phyloP scores from a whole-genome alignment of 2,888 invertebrate species.

The Epinotia demarniana region DNA sequence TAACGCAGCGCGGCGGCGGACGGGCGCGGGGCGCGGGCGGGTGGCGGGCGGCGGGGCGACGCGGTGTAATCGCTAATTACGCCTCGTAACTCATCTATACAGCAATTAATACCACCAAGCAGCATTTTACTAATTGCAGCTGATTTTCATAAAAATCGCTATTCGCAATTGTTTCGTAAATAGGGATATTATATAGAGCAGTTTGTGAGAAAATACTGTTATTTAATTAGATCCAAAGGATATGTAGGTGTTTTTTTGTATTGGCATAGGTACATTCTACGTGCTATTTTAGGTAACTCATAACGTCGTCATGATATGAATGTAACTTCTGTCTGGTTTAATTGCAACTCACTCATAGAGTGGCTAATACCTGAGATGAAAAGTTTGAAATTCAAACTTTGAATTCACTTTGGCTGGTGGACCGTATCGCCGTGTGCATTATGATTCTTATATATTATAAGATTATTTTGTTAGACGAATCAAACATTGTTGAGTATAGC shows the following conservation, averaged over 20 bases:
- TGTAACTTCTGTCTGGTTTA: neutral
- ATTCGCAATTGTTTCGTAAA: constrained; percentile 61
- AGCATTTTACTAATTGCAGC: constrained; percentile 71
- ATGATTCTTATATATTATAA: no score
- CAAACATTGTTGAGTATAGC: no score
- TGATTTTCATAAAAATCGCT: constrained; percentile 73
- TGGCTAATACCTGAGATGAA: neutral
- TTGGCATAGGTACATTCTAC: no score
- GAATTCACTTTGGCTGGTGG: no score
- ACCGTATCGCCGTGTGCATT: no score
- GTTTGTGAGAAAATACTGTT: constrained; percentile 36
- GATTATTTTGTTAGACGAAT: no score
- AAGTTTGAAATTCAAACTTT: no score
- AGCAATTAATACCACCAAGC: constrained; percentile 69
- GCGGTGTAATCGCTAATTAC: constrained; percentile 76
- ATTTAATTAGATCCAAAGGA: no score
- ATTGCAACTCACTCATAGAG: constrained; percentile 8
- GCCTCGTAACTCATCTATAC: constrained; percentile 77
- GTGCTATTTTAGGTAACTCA: no score
- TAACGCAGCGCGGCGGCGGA: neutral
- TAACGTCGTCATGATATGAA: no score
- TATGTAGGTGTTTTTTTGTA: no score
- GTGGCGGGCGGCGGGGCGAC: constrained; percentile 52
- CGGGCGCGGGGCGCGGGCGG: neutral
- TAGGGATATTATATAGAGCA: constrained; percentile 55